Percentiles rank a stretch among this genome's conserved stretches.
These are phyloP conservation scores for Odontothrips loti DNA, from an alignment of 2,888 invertebrate species.

Conservation along the genomic window DNA sequence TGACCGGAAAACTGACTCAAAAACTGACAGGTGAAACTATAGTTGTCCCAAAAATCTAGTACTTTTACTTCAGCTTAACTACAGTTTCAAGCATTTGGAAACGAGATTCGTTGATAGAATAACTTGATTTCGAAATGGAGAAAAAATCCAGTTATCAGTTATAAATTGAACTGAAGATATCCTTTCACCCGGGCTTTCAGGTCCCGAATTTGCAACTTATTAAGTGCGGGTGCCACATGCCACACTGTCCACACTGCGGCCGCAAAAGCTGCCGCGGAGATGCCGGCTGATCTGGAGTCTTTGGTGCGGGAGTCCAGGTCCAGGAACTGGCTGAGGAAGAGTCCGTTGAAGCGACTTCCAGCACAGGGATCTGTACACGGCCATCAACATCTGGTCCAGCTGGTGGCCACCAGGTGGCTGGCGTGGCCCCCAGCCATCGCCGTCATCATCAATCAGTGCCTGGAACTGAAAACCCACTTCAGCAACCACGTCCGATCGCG, in stretches of 20 bases:
- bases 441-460: not conserved
- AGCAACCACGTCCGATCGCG: not conserved
- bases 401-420: conserved; percentile 34
- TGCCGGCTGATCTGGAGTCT: conserved; percentile 39
- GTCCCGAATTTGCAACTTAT: conserved; percentile 31
- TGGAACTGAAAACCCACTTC: not conserved
- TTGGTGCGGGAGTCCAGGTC: conserved; percentile 40
- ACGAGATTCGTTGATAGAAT: no score
- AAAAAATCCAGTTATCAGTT: no score
- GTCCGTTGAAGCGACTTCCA: conserved; percentile 35
- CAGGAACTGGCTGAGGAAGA: conserved; percentile 40
- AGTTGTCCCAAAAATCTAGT: no score
- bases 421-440: not conserved
- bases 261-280: conserved; percentile 38
- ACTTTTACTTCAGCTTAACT: no score
- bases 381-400: conserved; percentile 35
- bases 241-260: conserved; percentile 40
- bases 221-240: conserved; percentile 40
- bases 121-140: no score
- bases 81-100: no score
- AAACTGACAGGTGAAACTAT: no score
- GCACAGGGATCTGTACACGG: conserved; percentile 36
- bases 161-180: no score
- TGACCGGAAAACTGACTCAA: no score
- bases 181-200: no score